phyloP scores from a whole-genome alignment of 30 jellyfish, hydroid and myxozoan genomes.

The Aurelia aurita region DNA sequence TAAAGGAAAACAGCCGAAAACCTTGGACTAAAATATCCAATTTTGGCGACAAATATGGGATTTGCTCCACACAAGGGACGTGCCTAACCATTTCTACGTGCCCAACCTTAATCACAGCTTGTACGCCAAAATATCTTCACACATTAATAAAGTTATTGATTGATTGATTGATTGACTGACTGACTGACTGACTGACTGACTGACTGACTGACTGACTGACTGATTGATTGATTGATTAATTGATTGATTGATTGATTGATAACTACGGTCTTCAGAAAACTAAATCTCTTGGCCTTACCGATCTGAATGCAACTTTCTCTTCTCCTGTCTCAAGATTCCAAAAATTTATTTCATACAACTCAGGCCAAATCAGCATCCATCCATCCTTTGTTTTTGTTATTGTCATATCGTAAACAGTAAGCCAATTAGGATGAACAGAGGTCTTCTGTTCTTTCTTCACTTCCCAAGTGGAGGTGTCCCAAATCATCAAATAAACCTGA shows the following conservation, averaged over 20 bases:
- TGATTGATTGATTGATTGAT: no score
- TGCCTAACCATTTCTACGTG: not conserved
- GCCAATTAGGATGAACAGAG: slow-evolving; percentile 38
- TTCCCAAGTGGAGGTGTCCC: slow-evolving; percentile 75
- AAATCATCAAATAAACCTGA: slow-evolving; percentile 52
- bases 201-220: no score
- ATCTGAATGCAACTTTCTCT: slow-evolving; percentile 66
- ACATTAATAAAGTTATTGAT: not conserved
- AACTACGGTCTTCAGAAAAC: not conserved
- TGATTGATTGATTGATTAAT: no score
- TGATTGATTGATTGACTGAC: no score
- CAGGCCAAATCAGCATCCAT: slow-evolving; percentile 73
- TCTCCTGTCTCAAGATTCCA: slow-evolving; percentile 82
- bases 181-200: no score
- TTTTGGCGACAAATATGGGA: not conserved
- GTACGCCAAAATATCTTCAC: no score
- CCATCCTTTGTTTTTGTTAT: slow-evolving; percentile 38
- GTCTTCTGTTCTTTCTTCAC: slow-evolving; percentile 39
- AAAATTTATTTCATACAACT: slow-evolving; percentile 62
- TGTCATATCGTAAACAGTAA: slow-evolving; percentile 27
- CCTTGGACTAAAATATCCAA: not conserved
- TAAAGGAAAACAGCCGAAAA: no score
- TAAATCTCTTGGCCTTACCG: slow-evolving; percentile 37
- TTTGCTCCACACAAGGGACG: not conserved
- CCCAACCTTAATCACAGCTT: no score